phyloP scores from a whole-genome alignment of 2,797 vertebrate genomes.

The Avahi laniger region DNA sequence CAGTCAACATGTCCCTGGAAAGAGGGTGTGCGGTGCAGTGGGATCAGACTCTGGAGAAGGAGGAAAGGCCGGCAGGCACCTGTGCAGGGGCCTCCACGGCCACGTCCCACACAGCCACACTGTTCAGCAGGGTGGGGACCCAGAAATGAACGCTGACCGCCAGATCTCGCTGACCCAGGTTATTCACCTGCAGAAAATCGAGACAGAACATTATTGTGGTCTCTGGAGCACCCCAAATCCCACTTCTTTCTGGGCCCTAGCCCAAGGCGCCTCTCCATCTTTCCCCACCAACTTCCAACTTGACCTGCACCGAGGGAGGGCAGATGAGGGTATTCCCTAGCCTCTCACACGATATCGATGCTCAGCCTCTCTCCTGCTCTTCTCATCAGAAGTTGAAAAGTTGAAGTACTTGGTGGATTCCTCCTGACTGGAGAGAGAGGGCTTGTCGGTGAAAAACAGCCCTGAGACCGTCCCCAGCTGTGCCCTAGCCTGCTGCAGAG shows the following conservation, averaged over 20 bases:
- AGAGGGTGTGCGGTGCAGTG: not conserved
- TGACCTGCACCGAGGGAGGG: not conserved
- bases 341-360: constrained; percentile 86
- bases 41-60: not conserved
- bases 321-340: not conserved
- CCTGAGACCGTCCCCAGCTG: accelerated
- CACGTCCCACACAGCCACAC: constrained; percentile 68
- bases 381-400: constrained; percentile 82
- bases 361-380: constrained; percentile 77
- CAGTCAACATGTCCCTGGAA: not conserved
- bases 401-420: constrained; percentile 87
- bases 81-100: not conserved
- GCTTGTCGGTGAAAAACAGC: not conserved
- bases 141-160: constrained; percentile 84
- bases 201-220: not conserved
- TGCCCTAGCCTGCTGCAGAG: not conserved
- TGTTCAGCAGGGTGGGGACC: constrained; percentile 84
- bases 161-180: constrained; percentile 76
- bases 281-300: not conserved
- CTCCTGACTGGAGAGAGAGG: constrained; percentile 79
- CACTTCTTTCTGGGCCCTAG: too few relatives aligned
- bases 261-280: not conserved
- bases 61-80: constrained; percentile 12
- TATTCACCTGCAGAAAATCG: constrained; percentile 84
- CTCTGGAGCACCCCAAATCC: not conserved